Conservation (phyloP, 1,140 invertebrate genomes). For the Zelostemma sp. region DNA sequence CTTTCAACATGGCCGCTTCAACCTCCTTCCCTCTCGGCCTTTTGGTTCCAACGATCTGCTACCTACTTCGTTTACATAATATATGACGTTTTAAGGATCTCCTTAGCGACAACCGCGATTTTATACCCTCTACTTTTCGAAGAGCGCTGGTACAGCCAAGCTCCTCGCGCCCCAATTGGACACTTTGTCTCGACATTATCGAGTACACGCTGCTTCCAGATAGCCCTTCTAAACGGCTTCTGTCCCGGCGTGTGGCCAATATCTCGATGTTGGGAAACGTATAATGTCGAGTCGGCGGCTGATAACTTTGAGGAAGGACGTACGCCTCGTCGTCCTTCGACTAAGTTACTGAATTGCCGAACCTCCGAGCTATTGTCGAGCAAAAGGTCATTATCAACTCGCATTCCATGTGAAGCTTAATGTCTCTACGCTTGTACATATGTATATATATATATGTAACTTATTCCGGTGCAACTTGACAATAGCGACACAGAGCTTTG, state of each 20-base stretch:
- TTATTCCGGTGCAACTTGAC: no score
- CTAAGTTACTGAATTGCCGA: constrained; percentile 7
- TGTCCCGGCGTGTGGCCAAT: constrained; percentile 39
- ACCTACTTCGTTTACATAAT: no score
- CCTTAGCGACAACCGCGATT: no score
- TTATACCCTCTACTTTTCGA: constrained; percentile 14
- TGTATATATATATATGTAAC: no score
- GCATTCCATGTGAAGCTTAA: no score
- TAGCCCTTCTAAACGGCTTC: constrained; percentile 56
- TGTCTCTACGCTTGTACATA: no score
- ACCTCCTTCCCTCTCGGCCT: constrained; percentile 39
- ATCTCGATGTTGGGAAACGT: constrained; percentile 32
- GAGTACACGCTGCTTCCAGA: constrained; percentile 60
- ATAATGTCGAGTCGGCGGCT: constrained; percentile 38
- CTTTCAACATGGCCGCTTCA: constrained; percentile 64
- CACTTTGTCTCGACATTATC: constrained; percentile 65
- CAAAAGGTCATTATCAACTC: no score
- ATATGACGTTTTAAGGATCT: no score
- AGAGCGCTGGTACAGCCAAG: no score
- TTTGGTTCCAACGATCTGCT: no score
- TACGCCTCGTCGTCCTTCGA: constrained; percentile 13
- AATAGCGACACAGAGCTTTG: no score
- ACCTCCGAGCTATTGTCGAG: background rate
- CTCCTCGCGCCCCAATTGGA: constrained; percentile 35
- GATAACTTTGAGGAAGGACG: constrained; percentile 16